Conservation (phyloP, 1,140 invertebrate genomes). For the Ceratosolen fusciceps region DNA sequence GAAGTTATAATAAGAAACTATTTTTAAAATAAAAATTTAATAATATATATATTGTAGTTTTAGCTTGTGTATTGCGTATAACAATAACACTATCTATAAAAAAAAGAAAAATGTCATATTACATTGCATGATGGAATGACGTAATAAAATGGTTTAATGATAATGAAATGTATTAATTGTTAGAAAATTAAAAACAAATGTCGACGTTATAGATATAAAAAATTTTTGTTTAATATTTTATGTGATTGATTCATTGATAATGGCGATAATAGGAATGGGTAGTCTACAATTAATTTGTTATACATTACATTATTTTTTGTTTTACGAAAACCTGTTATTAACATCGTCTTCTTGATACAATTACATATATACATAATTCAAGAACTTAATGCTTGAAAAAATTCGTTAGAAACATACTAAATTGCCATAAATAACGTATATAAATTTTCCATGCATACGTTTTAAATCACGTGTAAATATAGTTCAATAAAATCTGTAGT, state of each 20-base stretch:
- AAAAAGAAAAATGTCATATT: no score
- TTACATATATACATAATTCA: constrained; percentile 49
- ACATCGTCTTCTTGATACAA: constrained; percentile 39
- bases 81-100: no score
- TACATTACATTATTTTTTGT: neutral
- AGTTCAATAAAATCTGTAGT: constrained; percentile 43
- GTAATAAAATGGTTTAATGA: no score
- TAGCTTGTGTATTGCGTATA: no score
- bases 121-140: no score
- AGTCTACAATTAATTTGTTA: neutral
- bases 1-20: no score
- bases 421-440: constrained; percentile 45
- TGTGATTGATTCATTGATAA: neutral
- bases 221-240: no score
- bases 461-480: constrained; percentile 46
- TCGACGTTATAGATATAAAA: no score
- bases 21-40: no score
- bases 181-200: no score
- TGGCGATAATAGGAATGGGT: neutral
- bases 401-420: constrained; percentile 38
- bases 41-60: no score
- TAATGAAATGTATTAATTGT: no score
- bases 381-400: constrained; percentile 36
- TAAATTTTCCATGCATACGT: constrained; percentile 36
- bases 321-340: constrained; percentile 45